Evolutionary conservation across 2,888 invertebrate species (phyloP).

Genomic region (Tenthredo scrophulariae): DNA sequence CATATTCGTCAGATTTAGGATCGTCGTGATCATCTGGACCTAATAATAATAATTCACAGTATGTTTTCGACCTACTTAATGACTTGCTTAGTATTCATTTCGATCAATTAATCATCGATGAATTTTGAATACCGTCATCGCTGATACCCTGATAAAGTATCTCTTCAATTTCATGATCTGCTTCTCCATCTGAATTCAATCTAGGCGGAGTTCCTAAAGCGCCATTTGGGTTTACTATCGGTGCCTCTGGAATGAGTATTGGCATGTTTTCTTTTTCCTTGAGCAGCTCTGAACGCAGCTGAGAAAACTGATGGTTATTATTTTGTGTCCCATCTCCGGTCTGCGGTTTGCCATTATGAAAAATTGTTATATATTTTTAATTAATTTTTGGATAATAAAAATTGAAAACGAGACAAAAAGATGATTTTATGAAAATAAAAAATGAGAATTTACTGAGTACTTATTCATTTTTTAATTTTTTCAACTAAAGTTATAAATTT

Average conservation of each 20-base stretch:
- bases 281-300: slow-evolving; percentile 68
- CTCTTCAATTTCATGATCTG: slow-evolving; percentile 73
- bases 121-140: slow-evolving; percentile 69
- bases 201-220: slow-evolving; percentile 76
- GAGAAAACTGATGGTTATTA: slow-evolving; percentile 62
- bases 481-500: not conserved
- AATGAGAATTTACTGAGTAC: slow-evolving; percentile 2
- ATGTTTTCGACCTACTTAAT: not conserved
- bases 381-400: not conserved
- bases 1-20: slow-evolving; percentile 75
- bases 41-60: slow-evolving; percentile 39
- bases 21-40: slow-evolving; percentile 71
- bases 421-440: slow-evolving; percentile 7
- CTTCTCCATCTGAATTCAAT: slow-evolving; percentile 75
- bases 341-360: slow-evolving; percentile 53
- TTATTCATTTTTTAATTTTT: not conserved
- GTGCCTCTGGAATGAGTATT: slow-evolving; percentile 75
- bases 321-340: slow-evolving; percentile 57
- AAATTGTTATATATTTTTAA: not conserved
- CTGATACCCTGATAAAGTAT: slow-evolving; percentile 70
- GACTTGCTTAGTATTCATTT: not conserved
- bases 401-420: not conserved
- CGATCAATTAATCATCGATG: not conserved
- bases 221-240: slow-evolving; percentile 76
- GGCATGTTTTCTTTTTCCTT: slow-evolving; percentile 74